Percentiles rank a stretch among this genome's conserved stretches.
Evolutionary conservation across 2,888 invertebrate species (phyloP).

Genomic region (Rhyacophila evoluta): DNA sequence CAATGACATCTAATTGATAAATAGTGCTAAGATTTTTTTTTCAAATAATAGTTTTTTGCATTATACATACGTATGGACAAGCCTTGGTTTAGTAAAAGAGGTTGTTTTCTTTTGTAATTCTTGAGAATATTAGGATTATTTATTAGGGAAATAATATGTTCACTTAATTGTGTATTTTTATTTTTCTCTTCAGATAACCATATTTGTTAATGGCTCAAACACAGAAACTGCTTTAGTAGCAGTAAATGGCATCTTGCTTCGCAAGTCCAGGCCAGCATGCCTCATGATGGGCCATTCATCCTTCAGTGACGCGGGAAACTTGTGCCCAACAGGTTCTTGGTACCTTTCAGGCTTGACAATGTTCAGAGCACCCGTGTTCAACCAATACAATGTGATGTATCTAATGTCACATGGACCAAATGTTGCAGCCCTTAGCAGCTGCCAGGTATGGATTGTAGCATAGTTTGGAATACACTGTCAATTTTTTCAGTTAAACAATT

Average conservation of each 20-base stretch:
- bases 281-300: conserved; percentile 69
- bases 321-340: conserved; percentile 62
- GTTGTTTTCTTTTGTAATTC: too few relatives aligned
- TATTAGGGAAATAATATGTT: too few relatives aligned
- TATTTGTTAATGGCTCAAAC: conserved; percentile 72
- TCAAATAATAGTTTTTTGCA: too few relatives aligned
- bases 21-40: too few relatives aligned
- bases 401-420: conserved; percentile 70
- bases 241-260: conserved; percentile 72
- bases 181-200: conserved; percentile 63
- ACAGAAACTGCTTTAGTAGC: conserved; percentile 70
- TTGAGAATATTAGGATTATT: too few relatives aligned
- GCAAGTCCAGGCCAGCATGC: conserved; percentile 70
- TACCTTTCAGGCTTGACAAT: conserved; percentile 69
- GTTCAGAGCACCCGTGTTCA: conserved; percentile 71
- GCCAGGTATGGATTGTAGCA: conserved; percentile 59
- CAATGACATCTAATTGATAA: too few relatives aligned
- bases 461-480: too few relatives aligned
- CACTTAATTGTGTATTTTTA: too few relatives aligned
- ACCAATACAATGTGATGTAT: conserved; percentile 68
- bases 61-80: too few relatives aligned
- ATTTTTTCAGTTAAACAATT: too few relatives aligned
- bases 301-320: conserved; percentile 55
- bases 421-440: conserved; percentile 64
- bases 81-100: too few relatives aligned